These are phyloP conservation scores for Alca torda DNA, from an alignment of 2,797 vertebrate genomes.

Conservation along the genomic window DNA sequence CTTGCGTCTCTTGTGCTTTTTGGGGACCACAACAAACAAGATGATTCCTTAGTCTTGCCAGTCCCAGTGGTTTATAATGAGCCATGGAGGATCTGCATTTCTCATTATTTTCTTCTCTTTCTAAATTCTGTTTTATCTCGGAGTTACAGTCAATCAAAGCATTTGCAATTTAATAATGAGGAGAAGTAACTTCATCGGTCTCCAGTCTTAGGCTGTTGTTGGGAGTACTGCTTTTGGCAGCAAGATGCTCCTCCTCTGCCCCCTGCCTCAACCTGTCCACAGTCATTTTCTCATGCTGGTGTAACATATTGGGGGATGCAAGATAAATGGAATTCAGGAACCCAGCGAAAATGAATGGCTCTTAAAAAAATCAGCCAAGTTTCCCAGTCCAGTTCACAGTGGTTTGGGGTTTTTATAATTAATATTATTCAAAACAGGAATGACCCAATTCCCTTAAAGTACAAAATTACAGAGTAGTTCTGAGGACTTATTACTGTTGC, in stretches of 20 bases:
- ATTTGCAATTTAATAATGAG: background rate
- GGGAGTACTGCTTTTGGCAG: background rate
- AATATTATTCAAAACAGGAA: background rate
- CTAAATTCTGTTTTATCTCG: background rate
- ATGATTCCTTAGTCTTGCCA: background rate
- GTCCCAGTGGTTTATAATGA: background rate
- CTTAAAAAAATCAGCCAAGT: background rate
- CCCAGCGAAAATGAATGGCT: background rate
- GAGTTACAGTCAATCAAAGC: background rate
- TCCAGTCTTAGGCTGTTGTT: background rate
- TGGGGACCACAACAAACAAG: background rate
- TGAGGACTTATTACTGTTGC: background rate
- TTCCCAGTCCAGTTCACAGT: background rate
- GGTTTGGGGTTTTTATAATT: background rate
- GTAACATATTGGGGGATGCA: fast-evolving
- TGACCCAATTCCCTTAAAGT: background rate
- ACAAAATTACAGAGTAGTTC: background rate
- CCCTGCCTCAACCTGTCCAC: fast-evolving
- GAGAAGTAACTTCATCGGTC: background rate
- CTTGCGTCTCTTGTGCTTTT: background rate
- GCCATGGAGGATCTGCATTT: background rate
- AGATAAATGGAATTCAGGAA: background rate
- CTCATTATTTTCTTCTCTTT: background rate
- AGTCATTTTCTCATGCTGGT: background rate
- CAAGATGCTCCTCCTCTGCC: background rate